These are phyloP conservation scores for Hexactinellida sp. DNA, from an alignment of 37 sponge, comb jelly and placozoan genomes.

Conservation along the genomic window DNA sequence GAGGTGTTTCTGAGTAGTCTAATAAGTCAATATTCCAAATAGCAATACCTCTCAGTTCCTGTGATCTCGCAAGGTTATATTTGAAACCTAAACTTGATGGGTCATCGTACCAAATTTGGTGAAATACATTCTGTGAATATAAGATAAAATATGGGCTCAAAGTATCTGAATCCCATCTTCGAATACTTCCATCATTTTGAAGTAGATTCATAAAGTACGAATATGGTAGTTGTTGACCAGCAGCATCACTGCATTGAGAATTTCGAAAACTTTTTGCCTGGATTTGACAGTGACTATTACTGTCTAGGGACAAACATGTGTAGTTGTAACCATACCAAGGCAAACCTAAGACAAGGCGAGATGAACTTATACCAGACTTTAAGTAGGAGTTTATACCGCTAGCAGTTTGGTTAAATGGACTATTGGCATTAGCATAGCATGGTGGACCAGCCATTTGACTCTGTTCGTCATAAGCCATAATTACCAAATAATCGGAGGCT, in stretches of 20 bases:
- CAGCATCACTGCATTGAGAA: conserved; percentile 68
- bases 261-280: conserved; percentile 42
- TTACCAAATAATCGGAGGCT: conserved; percentile 43
- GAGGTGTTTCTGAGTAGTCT: neutral
- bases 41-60: conserved; percentile 18
- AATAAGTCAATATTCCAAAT: neutral
- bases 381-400: conserved; percentile 32
- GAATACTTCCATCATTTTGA: neutral
- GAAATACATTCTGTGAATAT: conserved; percentile 3
- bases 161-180: neutral
- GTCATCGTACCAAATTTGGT: conserved; percentile 81
- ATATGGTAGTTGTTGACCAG: conserved; percentile 39
- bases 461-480: conserved; percentile 82
- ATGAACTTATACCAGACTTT: conserved; percentile 28
- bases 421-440: conserved; percentile 69
- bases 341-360: conserved; percentile 51
- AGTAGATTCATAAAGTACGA: neutral
- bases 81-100: conserved; percentile 56
- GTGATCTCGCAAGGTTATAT: conserved; percentile 30
- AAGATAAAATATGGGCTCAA: neutral
- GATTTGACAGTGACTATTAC: conserved; percentile 35
- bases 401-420: conserved; percentile 30
- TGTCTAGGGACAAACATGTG: conserved; percentile 28
- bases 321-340: conserved; percentile 91
- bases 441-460: conserved; percentile 50